These are phyloP conservation scores for Rhinogobio ventralis DNA, from an alignment of 2,797 vertebrate species.

Conservation along the genomic window DNA sequence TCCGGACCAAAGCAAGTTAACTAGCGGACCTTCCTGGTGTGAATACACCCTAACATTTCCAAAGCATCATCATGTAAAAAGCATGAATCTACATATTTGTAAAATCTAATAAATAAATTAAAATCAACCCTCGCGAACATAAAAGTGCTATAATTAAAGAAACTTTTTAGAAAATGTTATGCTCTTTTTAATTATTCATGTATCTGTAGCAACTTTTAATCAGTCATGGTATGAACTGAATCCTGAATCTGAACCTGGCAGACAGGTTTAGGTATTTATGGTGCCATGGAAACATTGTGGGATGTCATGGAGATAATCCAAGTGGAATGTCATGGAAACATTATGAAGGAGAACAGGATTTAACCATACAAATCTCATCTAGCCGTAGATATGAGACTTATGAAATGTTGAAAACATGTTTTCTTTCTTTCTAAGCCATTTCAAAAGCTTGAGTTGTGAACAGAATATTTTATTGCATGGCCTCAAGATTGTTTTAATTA, in stretches of 20 bases:
- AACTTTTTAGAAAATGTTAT: neutral
- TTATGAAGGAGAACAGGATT: slow-evolving; percentile 29
- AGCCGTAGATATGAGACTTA: neutral
- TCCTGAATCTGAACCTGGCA: slow-evolving; percentile 28
- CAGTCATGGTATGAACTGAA: neutral
- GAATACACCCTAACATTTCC: no score
- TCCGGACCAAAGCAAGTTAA: no score
- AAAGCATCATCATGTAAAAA: neutral
- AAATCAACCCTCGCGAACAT: neutral
- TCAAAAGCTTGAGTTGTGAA: neutral
- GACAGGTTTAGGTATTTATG: slow-evolving; percentile 32
- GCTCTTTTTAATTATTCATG: neutral
- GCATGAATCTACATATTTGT: neutral
- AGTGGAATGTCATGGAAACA: slow-evolving; percentile 46
- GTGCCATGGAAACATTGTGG: slow-evolving; percentile 49
- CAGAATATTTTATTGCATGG: neutral
- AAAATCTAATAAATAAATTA: neutral
- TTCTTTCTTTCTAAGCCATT: slow-evolving; percentile 5
- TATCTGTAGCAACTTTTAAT: neutral
- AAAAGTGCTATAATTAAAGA: neutral
- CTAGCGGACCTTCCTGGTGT: no score
- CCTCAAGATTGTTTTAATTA: slow-evolving; percentile 22
- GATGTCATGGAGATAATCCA: slow-evolving; percentile 41
- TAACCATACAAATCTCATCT: slow-evolving; percentile 19
- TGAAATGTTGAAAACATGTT: slow-evolving; percentile 10